Conservation (phyloP, 2,113 vertebrate genomes). For the Synchiropus splendidus region DNA sequence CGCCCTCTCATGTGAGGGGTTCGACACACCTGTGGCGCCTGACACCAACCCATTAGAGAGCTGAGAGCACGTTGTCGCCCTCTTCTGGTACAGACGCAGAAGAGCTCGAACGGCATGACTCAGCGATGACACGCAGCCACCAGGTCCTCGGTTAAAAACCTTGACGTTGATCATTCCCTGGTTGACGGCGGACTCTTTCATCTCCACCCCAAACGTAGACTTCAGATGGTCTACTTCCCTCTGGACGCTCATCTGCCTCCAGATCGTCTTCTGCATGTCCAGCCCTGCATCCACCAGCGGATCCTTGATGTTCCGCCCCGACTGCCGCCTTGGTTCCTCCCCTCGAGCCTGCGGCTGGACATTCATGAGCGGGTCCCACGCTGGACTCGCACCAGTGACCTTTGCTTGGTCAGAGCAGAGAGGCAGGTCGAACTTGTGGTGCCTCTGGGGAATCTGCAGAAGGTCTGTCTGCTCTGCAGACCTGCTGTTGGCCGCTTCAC, state of each 20-base stretch:
- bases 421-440: slow-evolving; percentile 14
- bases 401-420: slow-evolving; percentile 11
- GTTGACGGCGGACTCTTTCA: background rate
- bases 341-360: no score
- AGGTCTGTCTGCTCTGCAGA: background rate
- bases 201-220: slow-evolving; percentile 34
- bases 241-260: slow-evolving; percentile 9
- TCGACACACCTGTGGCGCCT: no score
- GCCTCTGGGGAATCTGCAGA: slow-evolving; percentile 1
- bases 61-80: background rate
- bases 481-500: background rate
- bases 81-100: slow-evolving; percentile 43
- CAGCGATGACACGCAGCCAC: slow-evolving; percentile 25
- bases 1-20: background rate
- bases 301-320: slow-evolving; percentile 28
- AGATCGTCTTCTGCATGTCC: slow-evolving; percentile 14
- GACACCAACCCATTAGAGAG: background rate
- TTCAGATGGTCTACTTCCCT: slow-evolving; percentile 4
- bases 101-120: slow-evolving; percentile 46
- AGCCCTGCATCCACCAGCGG: slow-evolving; percentile 4
- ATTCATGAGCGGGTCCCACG: no score
- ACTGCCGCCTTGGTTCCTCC: background rate
- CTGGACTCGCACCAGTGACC: slow-evolving; percentile 12
- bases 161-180: slow-evolving; percentile 11
- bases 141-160: background rate